A percentile compares a stretch with the other conserved stretches of the same genome.
These are phyloP conservation scores for Dinomys branickii DNA, from an alignment of 2,113 vertebrate species.

Conservation along the genomic window DNA sequence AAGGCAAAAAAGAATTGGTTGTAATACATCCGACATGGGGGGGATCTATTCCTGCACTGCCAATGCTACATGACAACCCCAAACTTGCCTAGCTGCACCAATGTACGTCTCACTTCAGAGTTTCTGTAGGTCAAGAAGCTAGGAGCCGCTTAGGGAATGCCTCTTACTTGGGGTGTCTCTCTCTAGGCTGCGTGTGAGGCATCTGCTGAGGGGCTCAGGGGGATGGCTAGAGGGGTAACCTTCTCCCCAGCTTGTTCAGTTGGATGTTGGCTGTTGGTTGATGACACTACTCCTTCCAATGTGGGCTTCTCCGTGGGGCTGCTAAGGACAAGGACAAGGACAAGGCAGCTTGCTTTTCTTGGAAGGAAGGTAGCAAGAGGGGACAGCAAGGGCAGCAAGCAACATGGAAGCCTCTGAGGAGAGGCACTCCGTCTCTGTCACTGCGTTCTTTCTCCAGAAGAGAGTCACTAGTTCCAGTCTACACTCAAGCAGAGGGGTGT, in stretches of 20 bases:
- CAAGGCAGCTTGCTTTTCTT: neutral
- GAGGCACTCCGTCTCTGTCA: neutral
- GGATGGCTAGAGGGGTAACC: neutral
- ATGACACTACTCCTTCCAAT: neutral
- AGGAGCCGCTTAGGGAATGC: neutral
- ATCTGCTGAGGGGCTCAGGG: too few species aligned
- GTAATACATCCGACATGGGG: neutral
- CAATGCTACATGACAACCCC: neutral
- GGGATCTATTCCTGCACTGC: neutral
- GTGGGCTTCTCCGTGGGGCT: neutral
- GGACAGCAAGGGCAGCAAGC: neutral
- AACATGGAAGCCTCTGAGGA: neutral
- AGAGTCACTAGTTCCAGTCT: neutral
- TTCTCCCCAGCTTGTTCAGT: neutral
- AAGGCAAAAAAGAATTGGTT: constrained; percentile 2
- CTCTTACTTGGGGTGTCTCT: neutral
- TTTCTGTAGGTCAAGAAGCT: neutral
- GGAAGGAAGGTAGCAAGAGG: neutral
- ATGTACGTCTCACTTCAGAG: neutral
- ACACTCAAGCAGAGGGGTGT: neutral
- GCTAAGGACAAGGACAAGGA: neutral
- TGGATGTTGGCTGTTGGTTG: neutral
- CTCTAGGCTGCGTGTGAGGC: neutral
- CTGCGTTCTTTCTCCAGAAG: neutral
- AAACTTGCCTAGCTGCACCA: neutral